A percentile compares a stretch with the other conserved stretches of the same genome.
Conservation (phyloP, 2,113 vertebrate genomes). For the Pagrus major region DNA sequence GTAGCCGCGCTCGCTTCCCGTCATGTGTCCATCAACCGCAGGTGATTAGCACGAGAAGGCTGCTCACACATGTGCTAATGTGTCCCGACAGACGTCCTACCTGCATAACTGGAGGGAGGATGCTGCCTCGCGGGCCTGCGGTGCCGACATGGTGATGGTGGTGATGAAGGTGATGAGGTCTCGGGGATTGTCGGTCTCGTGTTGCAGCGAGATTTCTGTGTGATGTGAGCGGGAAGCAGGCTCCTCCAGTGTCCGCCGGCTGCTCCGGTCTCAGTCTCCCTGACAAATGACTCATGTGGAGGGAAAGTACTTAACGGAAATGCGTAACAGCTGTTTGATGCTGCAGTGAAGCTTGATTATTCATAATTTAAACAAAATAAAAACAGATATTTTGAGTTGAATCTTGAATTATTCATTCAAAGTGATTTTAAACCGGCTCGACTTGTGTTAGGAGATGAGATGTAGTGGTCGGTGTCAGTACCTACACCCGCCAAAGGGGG, state of each 20-base stretch:
- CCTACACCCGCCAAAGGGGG: conserved; percentile 31
- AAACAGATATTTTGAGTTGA: too few relatives aligned
- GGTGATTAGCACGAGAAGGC: background rate
- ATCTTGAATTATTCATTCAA: background rate
- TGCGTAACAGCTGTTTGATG: too few relatives aligned
- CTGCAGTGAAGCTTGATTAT: too few relatives aligned
- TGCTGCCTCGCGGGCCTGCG: conserved; percentile 46
- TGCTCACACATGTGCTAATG: background rate
- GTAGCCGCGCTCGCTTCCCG: background rate
- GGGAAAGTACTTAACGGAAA: background rate
- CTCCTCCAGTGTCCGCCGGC: background rate
- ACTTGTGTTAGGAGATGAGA: background rate
- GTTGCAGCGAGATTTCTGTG: conserved; percentile 31
- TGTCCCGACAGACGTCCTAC: conserved; percentile 72
- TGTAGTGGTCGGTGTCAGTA: background rate
- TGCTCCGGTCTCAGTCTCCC: background rate
- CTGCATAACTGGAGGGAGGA: conserved; percentile 90
- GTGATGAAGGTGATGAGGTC: conserved; percentile 57
- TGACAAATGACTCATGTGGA: conserved; percentile 1
- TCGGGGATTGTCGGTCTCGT: conserved; percentile 14
- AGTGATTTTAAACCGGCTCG: background rate
- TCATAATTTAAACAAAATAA: too few relatives aligned
- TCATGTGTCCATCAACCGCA: background rate
- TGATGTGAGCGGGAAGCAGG: conserved; percentile 3
- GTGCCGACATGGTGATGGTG: conserved; percentile 73